Conservation (phyloP, 2,888 invertebrate genomes). For the Pollenia angustigena region DNA sequence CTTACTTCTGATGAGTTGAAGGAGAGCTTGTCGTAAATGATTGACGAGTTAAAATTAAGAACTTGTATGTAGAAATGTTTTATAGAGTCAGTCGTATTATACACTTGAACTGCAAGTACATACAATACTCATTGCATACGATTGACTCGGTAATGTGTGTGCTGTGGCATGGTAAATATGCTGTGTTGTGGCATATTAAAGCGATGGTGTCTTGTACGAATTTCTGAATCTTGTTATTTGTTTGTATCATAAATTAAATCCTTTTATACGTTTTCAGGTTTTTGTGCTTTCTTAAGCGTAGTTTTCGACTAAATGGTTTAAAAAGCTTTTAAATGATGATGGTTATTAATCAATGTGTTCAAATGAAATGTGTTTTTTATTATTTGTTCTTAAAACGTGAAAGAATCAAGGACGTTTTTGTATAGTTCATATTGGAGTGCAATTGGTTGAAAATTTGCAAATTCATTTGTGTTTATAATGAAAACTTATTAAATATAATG, state of each 20-base stretch:
- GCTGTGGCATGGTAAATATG: not conserved
- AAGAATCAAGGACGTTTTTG: constrained; percentile 55
- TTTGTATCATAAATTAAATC: constrained; percentile 71
- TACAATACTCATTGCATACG: not conserved
- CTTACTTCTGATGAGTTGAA: constrained; percentile 62
- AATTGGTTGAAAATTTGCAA: not conserved
- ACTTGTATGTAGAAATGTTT: constrained; percentile 72
- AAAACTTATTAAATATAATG: not conserved
- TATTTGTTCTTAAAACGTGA: constrained; percentile 21
- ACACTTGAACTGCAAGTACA: not conserved
- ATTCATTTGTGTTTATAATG: not conserved
- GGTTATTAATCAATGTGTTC: constrained; percentile 71
- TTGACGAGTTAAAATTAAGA: constrained; percentile 81
- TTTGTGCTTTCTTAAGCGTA: constrained; percentile 32
- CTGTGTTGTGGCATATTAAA: constrained; percentile 1
- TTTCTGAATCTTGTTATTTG: constrained; percentile 56
- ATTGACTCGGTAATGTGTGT: constrained; percentile 18
- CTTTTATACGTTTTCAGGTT: constrained; percentile 59
- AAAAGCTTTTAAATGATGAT: constrained; percentile 72
- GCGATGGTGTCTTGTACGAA: not conserved
- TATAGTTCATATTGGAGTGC: not conserved
- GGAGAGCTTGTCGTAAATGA: constrained; percentile 76
- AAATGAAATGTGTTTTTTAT: constrained; percentile 57
- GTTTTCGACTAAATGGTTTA: constrained; percentile 62
- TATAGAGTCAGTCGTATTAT: constrained; percentile 34